Conservation (phyloP, 2,888 invertebrate genomes). For the Clostera curtula region DNA sequence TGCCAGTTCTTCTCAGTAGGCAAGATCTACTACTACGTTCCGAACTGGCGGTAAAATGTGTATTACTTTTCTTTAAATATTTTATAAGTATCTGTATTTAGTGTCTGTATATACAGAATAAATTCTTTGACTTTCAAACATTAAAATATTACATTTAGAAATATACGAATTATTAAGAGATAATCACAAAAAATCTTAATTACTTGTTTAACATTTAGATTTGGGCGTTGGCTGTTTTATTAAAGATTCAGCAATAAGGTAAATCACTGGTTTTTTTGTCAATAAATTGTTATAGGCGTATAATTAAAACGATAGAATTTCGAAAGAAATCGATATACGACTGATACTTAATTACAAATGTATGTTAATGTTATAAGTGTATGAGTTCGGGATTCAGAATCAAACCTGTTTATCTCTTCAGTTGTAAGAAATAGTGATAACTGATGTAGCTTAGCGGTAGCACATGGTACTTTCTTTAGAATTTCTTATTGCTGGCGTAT, state of each 20-base stretch:
- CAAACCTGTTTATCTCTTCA: slow-evolving; percentile 3
- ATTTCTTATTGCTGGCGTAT: too few species aligned
- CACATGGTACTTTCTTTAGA: background rate
- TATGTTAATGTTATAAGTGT: slow-evolving; percentile 46
- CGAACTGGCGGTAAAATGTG: too few species aligned
- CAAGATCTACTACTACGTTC: too few species aligned
- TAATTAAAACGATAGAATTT: slow-evolving; percentile 31
- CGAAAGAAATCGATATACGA: slow-evolving; percentile 27
- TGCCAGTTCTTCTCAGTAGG: too few species aligned
- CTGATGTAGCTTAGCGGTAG: slow-evolving; percentile 3
- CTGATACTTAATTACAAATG: slow-evolving; percentile 50
- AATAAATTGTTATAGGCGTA: slow-evolving; percentile 18
- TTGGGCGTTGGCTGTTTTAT: slow-evolving; percentile 19
- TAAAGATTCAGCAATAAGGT: slow-evolving; percentile 28
- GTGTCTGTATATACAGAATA: too few species aligned
- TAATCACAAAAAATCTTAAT: too few species aligned
- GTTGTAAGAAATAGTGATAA: slow-evolving; percentile 8
- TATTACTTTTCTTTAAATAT: too few species aligned
- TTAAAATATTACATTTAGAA: too few species aligned
- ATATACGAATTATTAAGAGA: too few species aligned
- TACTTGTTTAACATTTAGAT: slow-evolving; percentile 7
- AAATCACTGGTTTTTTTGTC: slow-evolving; percentile 25
- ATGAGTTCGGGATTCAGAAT: slow-evolving; percentile 26
- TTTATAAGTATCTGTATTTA: too few species aligned
- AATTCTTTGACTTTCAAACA: too few species aligned